phyloP scores from a whole-genome alignment of 2,113 vertebrate species.

The Cnemophilus loriae region DNA sequence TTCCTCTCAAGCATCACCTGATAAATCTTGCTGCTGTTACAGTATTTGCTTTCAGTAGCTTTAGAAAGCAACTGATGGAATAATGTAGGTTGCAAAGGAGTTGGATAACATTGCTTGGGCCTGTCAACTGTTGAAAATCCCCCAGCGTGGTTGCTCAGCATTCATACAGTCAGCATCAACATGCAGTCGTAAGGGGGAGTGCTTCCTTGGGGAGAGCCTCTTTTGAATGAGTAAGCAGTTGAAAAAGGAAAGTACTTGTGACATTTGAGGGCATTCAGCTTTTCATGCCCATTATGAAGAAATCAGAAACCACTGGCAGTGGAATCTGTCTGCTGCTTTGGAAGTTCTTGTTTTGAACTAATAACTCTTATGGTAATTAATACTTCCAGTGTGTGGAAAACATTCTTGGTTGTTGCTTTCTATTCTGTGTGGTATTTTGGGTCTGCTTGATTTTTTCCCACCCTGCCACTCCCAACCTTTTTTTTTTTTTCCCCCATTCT shows the following conservation, averaged over 20 bases:
- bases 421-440: constrained; percentile 37
- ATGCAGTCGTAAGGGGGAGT: not conserved
- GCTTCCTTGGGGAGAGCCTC: not conserved
- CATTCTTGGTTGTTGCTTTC: not conserved
- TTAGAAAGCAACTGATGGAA: not conserved
- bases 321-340: not conserved
- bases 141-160: not conserved
- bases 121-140: not conserved
- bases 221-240: not conserved
- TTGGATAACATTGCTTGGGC: not conserved
- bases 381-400: not conserved
- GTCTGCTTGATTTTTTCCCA: constrained; percentile 1
- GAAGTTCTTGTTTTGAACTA: constrained; percentile 10
- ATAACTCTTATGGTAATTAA: not conserved
- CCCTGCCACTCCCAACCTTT: not conserved
- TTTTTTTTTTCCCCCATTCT: not conserved
- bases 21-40: not conserved
- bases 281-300: not conserved
- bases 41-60: not conserved
- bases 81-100: not conserved
- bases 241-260: not conserved
- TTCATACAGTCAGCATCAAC: not conserved
- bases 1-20: not conserved
- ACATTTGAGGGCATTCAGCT: not conserved
- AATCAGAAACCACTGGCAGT: not conserved